phyloP scores from a whole-genome alignment of 2,113 vertebrate species.

The Malurus melanocephalus region DNA sequence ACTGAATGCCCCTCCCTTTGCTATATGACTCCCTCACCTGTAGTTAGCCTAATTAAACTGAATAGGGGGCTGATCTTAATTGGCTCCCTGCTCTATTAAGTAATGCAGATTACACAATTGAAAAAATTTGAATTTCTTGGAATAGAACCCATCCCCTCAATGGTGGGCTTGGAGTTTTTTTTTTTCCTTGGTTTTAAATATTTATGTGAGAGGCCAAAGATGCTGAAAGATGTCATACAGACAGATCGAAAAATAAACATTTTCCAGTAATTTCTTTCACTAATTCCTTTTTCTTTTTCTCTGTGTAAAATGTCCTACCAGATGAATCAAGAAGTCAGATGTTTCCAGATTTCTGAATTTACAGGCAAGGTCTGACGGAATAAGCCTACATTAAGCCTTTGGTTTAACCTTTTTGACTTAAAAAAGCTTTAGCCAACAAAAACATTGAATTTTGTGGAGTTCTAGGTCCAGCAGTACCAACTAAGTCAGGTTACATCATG shows the following conservation, averaged over 20 bases:
- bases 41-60: constrained; percentile 83
- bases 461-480: not conserved
- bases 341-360: not conserved
- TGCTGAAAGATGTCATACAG: not conserved
- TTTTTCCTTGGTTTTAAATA: not conserved
- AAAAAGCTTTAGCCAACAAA: not conserved
- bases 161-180: not conserved
- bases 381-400: not conserved
- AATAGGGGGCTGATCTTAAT: constrained; percentile 77
- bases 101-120: constrained; percentile 73
- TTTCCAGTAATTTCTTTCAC: not conserved
- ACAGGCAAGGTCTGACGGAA: not conserved
- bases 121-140: constrained; percentile 61
- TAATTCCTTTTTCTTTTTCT: not conserved
- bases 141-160: not conserved
- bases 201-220: not conserved
- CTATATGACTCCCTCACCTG: constrained; percentile 76
- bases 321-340: not conserved
- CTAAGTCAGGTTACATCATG: not conserved
- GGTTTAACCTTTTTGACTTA: not conserved
- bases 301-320: not conserved
- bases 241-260: not conserved
- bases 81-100: constrained; percentile 77
- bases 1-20: constrained; percentile 58
- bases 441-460: not conserved